Percentiles rank a stretch among this genome's conserved stretches.
These are phyloP conservation scores for Porites evermanni DNA, from an alignment of 92 coral and sea anemone species.

Conservation along the genomic window DNA sequence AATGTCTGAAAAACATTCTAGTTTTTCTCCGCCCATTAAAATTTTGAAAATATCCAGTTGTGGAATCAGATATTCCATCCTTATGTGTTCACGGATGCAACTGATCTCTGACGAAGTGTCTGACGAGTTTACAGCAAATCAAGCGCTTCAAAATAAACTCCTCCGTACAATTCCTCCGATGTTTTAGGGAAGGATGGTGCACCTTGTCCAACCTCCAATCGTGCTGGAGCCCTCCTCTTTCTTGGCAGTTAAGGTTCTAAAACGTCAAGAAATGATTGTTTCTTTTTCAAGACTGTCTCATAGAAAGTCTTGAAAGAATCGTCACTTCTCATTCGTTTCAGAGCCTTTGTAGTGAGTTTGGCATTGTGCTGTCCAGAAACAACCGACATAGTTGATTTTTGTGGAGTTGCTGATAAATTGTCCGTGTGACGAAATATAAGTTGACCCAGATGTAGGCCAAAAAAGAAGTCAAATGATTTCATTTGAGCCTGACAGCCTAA, in stretches of 20 bases:
- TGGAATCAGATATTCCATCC: too few relatives aligned
- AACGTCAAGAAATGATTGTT: constrained; percentile 33
- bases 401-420: constrained; percentile 29
- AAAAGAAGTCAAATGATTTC: constrained; percentile 62
- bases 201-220: constrained; percentile 66
- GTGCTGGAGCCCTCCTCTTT: constrained; percentile 63
- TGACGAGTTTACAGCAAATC: constrained; percentile 54
- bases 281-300: constrained; percentile 55
- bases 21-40: too few relatives aligned
- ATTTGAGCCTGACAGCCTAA: constrained; percentile 67
- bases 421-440: constrained; percentile 40
- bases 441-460: constrained; percentile 57
- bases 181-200: constrained; percentile 68
- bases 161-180: constrained; percentile 64
- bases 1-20: too few relatives aligned
- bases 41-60: too few relatives aligned
- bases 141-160: constrained; percentile 72
- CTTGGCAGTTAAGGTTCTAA: constrained; percentile 62
- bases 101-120: constrained; percentile 9
- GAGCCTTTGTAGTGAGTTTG: neutral
- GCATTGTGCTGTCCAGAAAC: neutral
- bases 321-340: neutral
- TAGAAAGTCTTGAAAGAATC: constrained; percentile 44
- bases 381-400: neutral
- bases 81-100: constrained; percentile 17